These are phyloP conservation scores for Xanthorhoe spadicearia DNA, from an alignment of 2,888 invertebrate species.

Conservation along the genomic window DNA sequence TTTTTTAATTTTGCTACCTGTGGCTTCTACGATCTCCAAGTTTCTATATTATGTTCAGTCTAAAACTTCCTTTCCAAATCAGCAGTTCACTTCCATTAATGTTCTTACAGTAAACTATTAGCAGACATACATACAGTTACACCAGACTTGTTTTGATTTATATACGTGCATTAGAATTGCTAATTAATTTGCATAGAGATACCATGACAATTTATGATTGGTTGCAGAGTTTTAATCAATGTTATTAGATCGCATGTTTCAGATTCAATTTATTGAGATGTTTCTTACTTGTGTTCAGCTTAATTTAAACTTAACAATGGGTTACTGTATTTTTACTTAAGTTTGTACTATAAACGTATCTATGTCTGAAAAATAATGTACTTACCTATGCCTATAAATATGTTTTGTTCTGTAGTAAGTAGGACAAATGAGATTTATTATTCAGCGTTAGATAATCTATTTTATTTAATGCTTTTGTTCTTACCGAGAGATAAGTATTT, in stretches of 20 bases:
- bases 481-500: too few species aligned
- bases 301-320: not conserved
- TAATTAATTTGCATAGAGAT: conserved; percentile 25
- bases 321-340: too few species aligned
- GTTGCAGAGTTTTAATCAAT: conserved; percentile 14
- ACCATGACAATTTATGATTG: conserved; percentile 13
- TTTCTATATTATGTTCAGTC: too few species aligned
- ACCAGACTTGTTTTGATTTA: conserved; percentile 12
- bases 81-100: conserved; percentile 8
- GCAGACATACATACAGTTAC: not conserved
- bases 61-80: conserved; percentile 5
- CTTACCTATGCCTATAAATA: too few species aligned
- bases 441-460: too few species aligned
- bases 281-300: not conserved
- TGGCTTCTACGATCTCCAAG: too few species aligned
- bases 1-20: too few species aligned
- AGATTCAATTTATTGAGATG: not conserved
- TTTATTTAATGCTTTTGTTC: too few species aligned
- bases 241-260: not conserved
- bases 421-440: too few species aligned
- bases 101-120: conserved; percentile 14
- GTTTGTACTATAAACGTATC: too few species aligned
- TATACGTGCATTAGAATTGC: conserved; percentile 28
- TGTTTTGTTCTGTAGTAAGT: too few species aligned
- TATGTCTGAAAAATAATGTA: too few species aligned